phyloP scores from a whole-genome alignment of 2,113 vertebrate genomes.

The Rallus limicola region DNA sequence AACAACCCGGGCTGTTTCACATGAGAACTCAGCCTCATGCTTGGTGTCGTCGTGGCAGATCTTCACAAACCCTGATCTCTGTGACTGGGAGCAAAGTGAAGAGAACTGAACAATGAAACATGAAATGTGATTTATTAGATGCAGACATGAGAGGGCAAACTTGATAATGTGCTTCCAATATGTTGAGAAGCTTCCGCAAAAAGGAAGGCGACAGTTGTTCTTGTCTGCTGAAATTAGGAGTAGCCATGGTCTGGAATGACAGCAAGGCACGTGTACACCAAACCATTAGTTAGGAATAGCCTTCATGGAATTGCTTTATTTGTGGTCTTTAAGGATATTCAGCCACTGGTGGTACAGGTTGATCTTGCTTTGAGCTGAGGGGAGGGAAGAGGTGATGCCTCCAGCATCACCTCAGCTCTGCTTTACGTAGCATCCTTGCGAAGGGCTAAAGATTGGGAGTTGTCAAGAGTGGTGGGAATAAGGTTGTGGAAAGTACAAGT shows the following conservation, averaged over 20 bases:
- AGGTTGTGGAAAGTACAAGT: not conserved
- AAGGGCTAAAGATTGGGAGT: not conserved
- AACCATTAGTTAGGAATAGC: not conserved
- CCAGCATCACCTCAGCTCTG: not conserved
- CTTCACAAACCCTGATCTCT: not conserved
- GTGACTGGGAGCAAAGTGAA: not conserved
- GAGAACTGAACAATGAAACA: not conserved
- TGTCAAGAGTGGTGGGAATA: not conserved
- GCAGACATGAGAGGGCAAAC: not conserved
- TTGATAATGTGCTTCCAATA: not conserved
- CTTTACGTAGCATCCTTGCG: accelerated
- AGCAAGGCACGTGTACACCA: not conserved
- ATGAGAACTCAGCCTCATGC: not conserved
- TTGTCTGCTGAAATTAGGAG: not conserved
- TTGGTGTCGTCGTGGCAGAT: not conserved
- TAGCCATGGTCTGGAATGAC: not conserved
- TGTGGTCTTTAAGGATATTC: not conserved
- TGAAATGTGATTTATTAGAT: not conserved
- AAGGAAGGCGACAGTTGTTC: not conserved
- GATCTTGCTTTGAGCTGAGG: not conserved
- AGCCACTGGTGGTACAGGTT: not conserved
- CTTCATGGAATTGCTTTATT: not conserved
- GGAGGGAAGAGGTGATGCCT: not conserved
- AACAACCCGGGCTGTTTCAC: not conserved
- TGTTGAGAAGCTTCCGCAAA: not conserved